Evolutionary conservation across 2,888 invertebrate genomes (phyloP), one percentile per base, ranked within the genome.

Genomic region (Cataglyphis cursor): DNA sequence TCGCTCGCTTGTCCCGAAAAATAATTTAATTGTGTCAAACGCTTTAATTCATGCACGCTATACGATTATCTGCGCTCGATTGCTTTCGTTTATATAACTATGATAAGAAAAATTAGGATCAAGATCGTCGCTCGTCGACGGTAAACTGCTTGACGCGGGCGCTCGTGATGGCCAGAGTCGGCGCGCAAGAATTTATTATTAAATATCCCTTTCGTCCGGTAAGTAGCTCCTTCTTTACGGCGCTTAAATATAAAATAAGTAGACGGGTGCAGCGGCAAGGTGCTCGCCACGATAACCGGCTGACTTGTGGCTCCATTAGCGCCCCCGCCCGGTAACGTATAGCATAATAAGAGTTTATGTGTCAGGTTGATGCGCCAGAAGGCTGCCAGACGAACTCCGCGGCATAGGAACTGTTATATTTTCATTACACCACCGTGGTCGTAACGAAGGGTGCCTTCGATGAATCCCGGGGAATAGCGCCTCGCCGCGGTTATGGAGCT

Each of bases 261-360:
- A 94, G 94, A 94, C 93, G 92, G 91, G 84, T 84, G 86, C 85
- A 82, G 81, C 83, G 88, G 92, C 89, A 90, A 91, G 90, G 92
- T 90, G 91, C 90, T 91, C 90, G 90, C 92, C 92, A 90, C 93
- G 94, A 93, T 94, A 93, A 92, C 91, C 84, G 88, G 91, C 94
- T 95, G 94, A 94, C 95, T 95, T 94, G 94, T 94, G 94, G 94
- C 94, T 94, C 95, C 94, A 94, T 94, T 95, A 94, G 94, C 94
- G 93, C 92, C 91, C 91, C 91, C 90, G 91, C 91, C 88, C 92
- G 87, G 92, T 94, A 95, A 95, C 94, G 94, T 94, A 94, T 94
- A 94, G 94, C 92, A 94, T 94, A 95, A 95, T 95, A 95, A 95
- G 94, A 95, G 94, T 94, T 94, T 95, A 94, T 95, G 94, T 94